These are phyloP conservation scores for Meriones psammophilus DNA, from an alignment of 2,797 vertebrate species.

Conservation along the genomic window DNA sequence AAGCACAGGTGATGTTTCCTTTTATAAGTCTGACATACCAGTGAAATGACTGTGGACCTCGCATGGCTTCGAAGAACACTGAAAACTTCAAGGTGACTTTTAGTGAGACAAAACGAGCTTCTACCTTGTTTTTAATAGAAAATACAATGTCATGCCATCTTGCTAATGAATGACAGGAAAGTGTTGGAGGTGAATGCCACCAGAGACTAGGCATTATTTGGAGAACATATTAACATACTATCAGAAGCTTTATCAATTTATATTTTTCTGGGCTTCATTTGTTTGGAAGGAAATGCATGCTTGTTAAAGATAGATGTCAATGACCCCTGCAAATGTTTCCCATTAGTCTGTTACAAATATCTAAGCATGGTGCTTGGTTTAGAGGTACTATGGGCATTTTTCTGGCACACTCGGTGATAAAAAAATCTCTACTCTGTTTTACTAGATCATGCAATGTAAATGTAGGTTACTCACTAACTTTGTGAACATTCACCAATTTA, in stretches of 20 bases:
- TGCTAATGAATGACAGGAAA: slow-evolving; percentile 82
- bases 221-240: slow-evolving; percentile 76
- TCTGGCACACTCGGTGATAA: slow-evolving; percentile 76
- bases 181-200: slow-evolving; percentile 63
- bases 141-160: slow-evolving; percentile 74
- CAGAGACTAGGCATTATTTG: slow-evolving; percentile 74
- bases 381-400: slow-evolving; percentile 75
- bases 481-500: slow-evolving; percentile 48
- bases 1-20: neutral
- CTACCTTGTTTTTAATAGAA: slow-evolving; percentile 67
- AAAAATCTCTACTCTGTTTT: slow-evolving; percentile 60
- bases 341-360: slow-evolving; percentile 82
- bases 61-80: slow-evolving; percentile 50
- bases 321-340: slow-evolving; percentile 78
- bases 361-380: slow-evolving; percentile 76
- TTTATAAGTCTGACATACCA: neutral
- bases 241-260: slow-evolving; percentile 57
- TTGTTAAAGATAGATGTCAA: slow-evolving; percentile 80
- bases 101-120: slow-evolving; percentile 61
- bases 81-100: slow-evolving; percentile 68
- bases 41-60: slow-evolving; percentile 15
- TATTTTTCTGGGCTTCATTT: slow-evolving; percentile 80
- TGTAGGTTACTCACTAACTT: slow-evolving; percentile 72
- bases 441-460: slow-evolving; percentile 54
- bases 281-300: slow-evolving; percentile 56